Conservation (phyloP, 2,797 vertebrate genomes). For the Takifugu ocellatus region DNA sequence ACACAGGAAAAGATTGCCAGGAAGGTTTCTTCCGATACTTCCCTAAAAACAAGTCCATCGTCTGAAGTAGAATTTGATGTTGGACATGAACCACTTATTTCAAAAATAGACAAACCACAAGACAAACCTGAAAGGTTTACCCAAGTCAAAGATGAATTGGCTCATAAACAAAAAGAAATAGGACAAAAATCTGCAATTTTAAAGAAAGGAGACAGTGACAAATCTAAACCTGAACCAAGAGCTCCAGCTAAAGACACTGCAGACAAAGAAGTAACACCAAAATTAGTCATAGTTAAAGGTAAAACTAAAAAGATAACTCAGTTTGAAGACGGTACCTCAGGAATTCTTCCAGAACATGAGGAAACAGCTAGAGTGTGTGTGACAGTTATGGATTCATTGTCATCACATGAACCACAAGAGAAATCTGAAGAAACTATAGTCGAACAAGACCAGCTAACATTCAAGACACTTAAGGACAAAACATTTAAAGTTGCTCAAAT, state of each 20-base stretch:
- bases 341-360: background rate
- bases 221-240: no score
- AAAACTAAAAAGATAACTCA: slow-evolving; percentile 1
- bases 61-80: background rate
- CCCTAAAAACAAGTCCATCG: no score
- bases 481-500: no score
- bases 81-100: background rate
- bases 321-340: no score
- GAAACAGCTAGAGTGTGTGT: background rate
- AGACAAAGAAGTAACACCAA: no score
- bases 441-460: slow-evolving; percentile 1
- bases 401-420: slow-evolving; percentile 10
- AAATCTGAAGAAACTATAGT: background rate
- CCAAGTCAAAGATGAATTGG: slow-evolving; percentile 1
- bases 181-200: background rate
- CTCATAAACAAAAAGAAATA: background rate
- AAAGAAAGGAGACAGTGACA: background rate
- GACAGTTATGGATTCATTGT: background rate
- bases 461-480: background rate
- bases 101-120: slow-evolving; percentile 4
- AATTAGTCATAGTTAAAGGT: background rate
- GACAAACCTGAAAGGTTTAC: slow-evolving; percentile 8
- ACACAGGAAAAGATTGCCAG: no score
- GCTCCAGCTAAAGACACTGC: no score
- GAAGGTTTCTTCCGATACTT: background rate